These are phyloP conservation scores for Ptilorrhoa leucosticta DNA, from an alignment of 2,113 vertebrate species.

Conservation along the genomic window DNA sequence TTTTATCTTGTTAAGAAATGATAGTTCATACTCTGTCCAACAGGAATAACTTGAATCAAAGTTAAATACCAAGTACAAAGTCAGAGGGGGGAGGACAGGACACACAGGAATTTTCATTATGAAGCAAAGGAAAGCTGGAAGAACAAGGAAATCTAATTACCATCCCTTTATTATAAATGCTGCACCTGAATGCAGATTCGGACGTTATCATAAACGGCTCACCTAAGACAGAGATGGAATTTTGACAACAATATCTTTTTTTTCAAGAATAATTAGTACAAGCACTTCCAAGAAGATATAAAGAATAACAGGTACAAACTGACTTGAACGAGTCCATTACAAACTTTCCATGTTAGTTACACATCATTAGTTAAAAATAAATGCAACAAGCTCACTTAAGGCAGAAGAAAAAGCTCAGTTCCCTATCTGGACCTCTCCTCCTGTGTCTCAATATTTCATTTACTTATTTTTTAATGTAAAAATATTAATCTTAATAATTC, in stretches of 20 bases:
- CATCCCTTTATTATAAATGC: slow-evolving; percentile 10
- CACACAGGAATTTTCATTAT: slow-evolving; percentile 43
- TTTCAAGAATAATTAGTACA: slow-evolving; percentile 35
- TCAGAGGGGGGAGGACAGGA: slow-evolving; percentile 34
- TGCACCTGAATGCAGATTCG: slow-evolving; percentile 47
- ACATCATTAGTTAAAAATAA: background rate
- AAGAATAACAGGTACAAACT: slow-evolving; percentile 45
- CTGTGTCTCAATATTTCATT: background rate
- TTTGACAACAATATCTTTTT: slow-evolving; percentile 59
- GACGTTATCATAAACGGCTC: slow-evolving; percentile 29
- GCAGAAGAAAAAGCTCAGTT: background rate
- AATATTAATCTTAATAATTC: background rate
- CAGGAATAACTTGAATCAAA: slow-evolving; percentile 61
- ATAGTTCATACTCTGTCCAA: slow-evolving; percentile 36
- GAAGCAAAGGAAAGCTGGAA: background rate
- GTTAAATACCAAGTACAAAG: slow-evolving; percentile 54
- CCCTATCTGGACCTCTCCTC: background rate
- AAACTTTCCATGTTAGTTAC: background rate
- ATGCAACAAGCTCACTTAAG: background rate
- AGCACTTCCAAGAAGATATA: slow-evolving; percentile 32
- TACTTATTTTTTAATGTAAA: background rate
- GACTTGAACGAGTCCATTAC: background rate
- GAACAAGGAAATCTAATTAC: slow-evolving; percentile 47
- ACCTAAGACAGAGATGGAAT: background rate
- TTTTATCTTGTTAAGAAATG: slow-evolving; percentile 27